A percentile compares a stretch with the other conserved stretches of the same genome.
Conservation (phyloP, 2,888 invertebrate species). For the Galerucella nymphaeae region DNA sequence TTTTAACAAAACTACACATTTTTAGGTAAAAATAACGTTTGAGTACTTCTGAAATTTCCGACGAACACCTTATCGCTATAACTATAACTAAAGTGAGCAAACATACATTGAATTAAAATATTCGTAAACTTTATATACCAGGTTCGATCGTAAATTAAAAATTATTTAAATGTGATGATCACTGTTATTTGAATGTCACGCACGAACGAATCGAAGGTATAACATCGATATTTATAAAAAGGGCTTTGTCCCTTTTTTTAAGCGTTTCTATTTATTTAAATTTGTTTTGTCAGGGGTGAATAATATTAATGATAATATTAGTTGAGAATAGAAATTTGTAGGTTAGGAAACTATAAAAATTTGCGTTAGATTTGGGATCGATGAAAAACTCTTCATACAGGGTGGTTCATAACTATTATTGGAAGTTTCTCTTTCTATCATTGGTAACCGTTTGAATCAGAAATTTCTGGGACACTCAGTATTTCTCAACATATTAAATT, state of each 20-base stretch:
- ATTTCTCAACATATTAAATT: no score
- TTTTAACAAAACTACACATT: no score
- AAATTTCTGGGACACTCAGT: no score
- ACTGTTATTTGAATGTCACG: conserved; percentile 51
- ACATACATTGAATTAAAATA: no score
- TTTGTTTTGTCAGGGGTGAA: conserved; percentile 57
- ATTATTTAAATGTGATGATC: conserved; percentile 59
- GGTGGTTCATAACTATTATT: no score
- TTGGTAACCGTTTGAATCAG: no score
- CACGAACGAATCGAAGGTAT: conserved; percentile 46
- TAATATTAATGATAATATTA: conserved; percentile 48
- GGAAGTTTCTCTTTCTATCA: no score
- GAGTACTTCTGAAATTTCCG: no score
- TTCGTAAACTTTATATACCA: not conserved
- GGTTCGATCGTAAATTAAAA: conserved; percentile 51
- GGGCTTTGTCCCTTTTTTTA: conserved; percentile 46
- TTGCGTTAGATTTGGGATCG: not conserved
- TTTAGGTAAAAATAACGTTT: no score
- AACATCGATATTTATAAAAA: conserved; percentile 25
- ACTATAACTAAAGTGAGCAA: no score
- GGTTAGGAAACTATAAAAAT: not conserved
- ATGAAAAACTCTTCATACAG: not conserved
- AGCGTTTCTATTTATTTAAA: conserved; percentile 59
- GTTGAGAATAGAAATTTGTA: conserved; percentile 20
- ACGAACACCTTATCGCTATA: no score